A percentile compares a stretch with the other conserved stretches of the same genome.
These are phyloP conservation scores for Formicarius rufipectus DNA, from an alignment of 2,113 vertebrate genomes.

Conservation along the genomic window DNA sequence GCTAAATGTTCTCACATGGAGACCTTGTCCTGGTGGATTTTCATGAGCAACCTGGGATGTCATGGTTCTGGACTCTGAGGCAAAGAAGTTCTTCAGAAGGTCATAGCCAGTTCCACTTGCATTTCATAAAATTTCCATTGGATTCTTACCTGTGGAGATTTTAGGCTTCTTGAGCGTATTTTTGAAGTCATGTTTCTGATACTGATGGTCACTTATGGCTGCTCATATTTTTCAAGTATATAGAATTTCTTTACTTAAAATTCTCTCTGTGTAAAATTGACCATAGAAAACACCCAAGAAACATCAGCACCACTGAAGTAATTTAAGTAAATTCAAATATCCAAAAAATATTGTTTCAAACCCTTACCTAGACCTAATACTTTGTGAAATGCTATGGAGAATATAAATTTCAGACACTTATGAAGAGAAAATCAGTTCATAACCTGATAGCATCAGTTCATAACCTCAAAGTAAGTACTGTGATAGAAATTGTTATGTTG, in stretches of 20 bases:
- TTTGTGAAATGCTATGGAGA: neutral
- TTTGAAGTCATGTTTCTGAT: neutral
- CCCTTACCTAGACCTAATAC: neutral
- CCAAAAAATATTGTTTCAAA: neutral
- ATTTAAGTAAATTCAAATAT: neutral
- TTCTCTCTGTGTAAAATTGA: neutral
- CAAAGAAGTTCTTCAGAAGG: neutral
- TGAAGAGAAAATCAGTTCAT: neutral
- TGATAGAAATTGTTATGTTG: neutral
- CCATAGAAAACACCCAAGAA: neutral
- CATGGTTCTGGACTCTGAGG: neutral
- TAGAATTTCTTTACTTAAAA: neutral
- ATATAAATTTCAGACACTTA: neutral
- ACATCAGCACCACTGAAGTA: neutral
- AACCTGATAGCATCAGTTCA: neutral
- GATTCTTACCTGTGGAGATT: neutral
- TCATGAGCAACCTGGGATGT: neutral
- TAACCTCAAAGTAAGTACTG: neutral
- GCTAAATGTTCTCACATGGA: neutral
- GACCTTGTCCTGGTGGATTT: neutral
- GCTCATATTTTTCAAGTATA: neutral
- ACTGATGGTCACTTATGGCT: neutral
- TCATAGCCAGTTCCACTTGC: neutral
- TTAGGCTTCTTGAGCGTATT: neutral
- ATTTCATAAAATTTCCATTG: neutral